A percentile compares a stretch with the other conserved stretches of the same genome.
These are phyloP conservation scores for Salmo trutta DNA, from an alignment of 2,797 vertebrate species.

Conservation along the genomic window DNA sequence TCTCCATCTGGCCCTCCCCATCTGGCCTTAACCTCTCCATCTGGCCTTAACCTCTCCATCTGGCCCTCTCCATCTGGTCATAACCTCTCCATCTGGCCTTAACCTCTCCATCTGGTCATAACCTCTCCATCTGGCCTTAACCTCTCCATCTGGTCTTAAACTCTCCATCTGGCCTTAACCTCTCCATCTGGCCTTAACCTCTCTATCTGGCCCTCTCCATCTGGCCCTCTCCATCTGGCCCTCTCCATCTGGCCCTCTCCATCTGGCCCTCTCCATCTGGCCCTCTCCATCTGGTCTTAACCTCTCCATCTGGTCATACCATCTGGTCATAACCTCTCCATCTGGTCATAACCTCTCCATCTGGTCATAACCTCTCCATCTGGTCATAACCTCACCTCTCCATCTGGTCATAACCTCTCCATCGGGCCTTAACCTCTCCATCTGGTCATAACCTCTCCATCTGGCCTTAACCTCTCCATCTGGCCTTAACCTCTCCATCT, in stretches of 20 bases:
- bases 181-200: slow-evolving; percentile 22
- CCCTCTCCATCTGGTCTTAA: slow-evolving; percentile 41
- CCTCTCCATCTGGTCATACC: slow-evolving; percentile 35
- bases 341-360: slow-evolving; percentile 57
- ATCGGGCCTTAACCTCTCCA: slow-evolving; percentile 56
- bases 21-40: too few species aligned
- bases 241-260: slow-evolving; percentile 42
- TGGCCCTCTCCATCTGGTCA: slow-evolving; percentile 23
- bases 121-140: slow-evolving; percentile 42
- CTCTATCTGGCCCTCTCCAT: slow-evolving; percentile 39
- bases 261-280: too few species aligned
- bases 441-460: too few species aligned
- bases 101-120: slow-evolving; percentile 47
- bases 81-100: slow-evolving; percentile 42
- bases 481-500: slow-evolving; percentile 57
- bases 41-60: slow-evolving; percentile 57
- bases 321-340: too few species aligned
- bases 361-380: too few species aligned
- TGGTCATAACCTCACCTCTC: slow-evolving; percentile 57
- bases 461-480: too few species aligned
- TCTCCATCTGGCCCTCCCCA: slow-evolving; percentile 48
- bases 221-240: too few species aligned
- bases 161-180: slow-evolving; percentile 49
- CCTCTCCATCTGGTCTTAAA: slow-evolving; percentile 35
- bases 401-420: too few species aligned